Percentiles rank a stretch among this genome's conserved stretches.
phyloP scores from a whole-genome alignment of 2,797 vertebrate species.

The Sphaeramia orbicularis region DNA sequence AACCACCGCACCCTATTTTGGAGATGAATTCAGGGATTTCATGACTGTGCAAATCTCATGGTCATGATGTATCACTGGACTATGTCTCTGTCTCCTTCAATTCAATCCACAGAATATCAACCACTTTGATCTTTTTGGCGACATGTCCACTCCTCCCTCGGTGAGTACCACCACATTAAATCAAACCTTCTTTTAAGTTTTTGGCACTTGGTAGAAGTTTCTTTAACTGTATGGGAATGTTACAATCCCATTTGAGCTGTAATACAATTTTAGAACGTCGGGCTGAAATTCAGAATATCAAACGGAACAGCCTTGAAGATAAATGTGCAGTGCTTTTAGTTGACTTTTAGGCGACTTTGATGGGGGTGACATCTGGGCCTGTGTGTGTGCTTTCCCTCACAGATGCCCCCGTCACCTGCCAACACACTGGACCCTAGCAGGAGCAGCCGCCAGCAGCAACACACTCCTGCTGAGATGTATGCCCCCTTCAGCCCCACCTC shows the following conservation, averaged over 20 bases:
- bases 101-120: conserved; percentile 91
- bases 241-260: not conserved
- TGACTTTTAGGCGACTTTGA: conserved; percentile 69
- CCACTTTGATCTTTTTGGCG: conserved; percentile 98
- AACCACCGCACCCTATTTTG: conserved; percentile 50
- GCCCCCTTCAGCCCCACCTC: conserved; percentile 94
- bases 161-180: conserved; percentile 84
- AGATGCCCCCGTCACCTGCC: conserved; percentile 99
- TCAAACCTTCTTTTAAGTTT: conserved; percentile 3
- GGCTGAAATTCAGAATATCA: conserved; percentile 17
- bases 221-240: not conserved
- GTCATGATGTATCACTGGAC: conserved; percentile 65
- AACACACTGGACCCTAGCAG: conserved; percentile 96
- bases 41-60: conserved; percentile 57
- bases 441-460: conserved; percentile 87
- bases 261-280: conserved; percentile 9
- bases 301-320: conserved; percentile 28
- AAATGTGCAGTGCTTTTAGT: conserved; percentile 11
- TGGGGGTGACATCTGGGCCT: conserved; percentile 55
- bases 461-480: conserved; percentile 91
- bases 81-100: conserved; percentile 50
- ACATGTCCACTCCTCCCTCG: conserved; percentile 99
- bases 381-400: conserved; percentile 36
- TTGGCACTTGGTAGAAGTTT: conserved; percentile 6
- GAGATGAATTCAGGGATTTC: conserved; percentile 61